Evolutionary conservation across 2,888 invertebrate species (phyloP), one percentile per base, ranked within the genome.

Genomic region (Xestia sexstrigata): DNA sequence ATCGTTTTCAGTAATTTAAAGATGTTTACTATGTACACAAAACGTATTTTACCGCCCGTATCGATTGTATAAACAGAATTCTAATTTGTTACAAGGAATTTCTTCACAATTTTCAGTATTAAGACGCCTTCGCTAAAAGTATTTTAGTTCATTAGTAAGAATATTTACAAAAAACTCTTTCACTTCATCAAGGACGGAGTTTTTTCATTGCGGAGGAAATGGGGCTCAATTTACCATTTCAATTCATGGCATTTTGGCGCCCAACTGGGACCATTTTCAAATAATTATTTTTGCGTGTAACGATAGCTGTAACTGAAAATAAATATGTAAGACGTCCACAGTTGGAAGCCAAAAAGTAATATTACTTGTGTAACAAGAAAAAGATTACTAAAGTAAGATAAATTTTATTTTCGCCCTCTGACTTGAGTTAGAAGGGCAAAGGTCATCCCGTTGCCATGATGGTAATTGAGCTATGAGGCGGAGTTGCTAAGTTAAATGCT

Each of bases 381-480:
- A 71, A 82, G 52, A 84, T 87, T 70, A 83, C 78, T 67, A 76
- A 82, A 76, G 76, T 76, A 74, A 80, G 71, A 79, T 82, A 78
- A 23, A 71, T 76, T 78, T 87, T 77, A 81, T 85, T 83, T 83
- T 77, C 66, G 62, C 70, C 78, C 52, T 70, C 62, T 26, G 58
- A 78, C 45, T 67, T 23, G 58, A 78, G 49, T 67, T 78, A 60
- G 30, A 84, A 85, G 78, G 78, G 84, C 83, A 86, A 80, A 84
- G 87, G 85, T 85, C 87, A 81, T 65, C 55, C 62, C 58, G 82
- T 86, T 76, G 84, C 82, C 79, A 81, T 81, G 82, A 70, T 79
- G 76, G 70, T 81, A 86, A 83, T 83, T 80, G 84, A 80, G 69
- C 66, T 26, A 52, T 74, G 47, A 15, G 62, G 30, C 26, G 62